These are phyloP conservation scores for Macrocentrus cingulum DNA, from an alignment of 1,140 invertebrate species.

Conservation along the genomic window DNA sequence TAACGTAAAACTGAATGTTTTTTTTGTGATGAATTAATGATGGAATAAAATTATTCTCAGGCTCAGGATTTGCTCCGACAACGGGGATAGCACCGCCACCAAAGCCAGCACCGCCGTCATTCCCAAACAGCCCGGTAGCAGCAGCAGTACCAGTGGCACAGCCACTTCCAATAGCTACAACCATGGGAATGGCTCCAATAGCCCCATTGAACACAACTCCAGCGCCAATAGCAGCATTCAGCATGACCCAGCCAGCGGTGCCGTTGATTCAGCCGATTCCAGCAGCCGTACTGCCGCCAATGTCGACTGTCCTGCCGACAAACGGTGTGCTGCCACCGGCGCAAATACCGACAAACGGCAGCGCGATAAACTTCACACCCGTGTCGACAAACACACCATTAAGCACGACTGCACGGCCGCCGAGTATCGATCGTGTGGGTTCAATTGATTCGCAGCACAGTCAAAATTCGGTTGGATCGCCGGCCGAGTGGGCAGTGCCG, in stretches of 20 bases:
- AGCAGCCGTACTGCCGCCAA: slow-evolving; percentile 15
- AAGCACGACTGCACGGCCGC: slow-evolving; percentile 57
- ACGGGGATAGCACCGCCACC: slow-evolving; percentile 46
- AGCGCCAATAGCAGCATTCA: slow-evolving; percentile 52
- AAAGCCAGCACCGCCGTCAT: slow-evolving; percentile 54
- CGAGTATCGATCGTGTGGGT: slow-evolving; percentile 56
- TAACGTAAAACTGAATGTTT: too few relatives aligned
- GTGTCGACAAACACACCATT: slow-evolving; percentile 55
- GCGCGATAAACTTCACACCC: slow-evolving; percentile 44
- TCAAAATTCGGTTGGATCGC: slow-evolving; percentile 51
- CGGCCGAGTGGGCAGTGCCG: slow-evolving; percentile 83
- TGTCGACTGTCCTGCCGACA: slow-evolving; percentile 16
- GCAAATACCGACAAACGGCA: slow-evolving; percentile 40
- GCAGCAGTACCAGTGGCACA: slow-evolving; percentile 38
- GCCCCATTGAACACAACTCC: slow-evolving; percentile 50
- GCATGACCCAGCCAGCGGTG: slow-evolving; percentile 41
- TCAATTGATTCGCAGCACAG: slow-evolving; percentile 54
- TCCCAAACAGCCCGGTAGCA: slow-evolving; percentile 52
- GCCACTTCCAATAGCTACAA: slow-evolving; percentile 36
- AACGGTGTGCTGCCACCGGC: slow-evolving; percentile 26
- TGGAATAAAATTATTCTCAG: too few relatives aligned
- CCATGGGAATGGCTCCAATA: slow-evolving; percentile 46
- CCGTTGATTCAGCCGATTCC: slow-evolving; percentile 10
- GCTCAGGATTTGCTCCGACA: slow-evolving; percentile 46
- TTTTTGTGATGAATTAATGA: too few relatives aligned